Base-by-base conservation (phyloP, 2,113 vertebrate species). In the Piliocolobus tephrosceles region DNA sequence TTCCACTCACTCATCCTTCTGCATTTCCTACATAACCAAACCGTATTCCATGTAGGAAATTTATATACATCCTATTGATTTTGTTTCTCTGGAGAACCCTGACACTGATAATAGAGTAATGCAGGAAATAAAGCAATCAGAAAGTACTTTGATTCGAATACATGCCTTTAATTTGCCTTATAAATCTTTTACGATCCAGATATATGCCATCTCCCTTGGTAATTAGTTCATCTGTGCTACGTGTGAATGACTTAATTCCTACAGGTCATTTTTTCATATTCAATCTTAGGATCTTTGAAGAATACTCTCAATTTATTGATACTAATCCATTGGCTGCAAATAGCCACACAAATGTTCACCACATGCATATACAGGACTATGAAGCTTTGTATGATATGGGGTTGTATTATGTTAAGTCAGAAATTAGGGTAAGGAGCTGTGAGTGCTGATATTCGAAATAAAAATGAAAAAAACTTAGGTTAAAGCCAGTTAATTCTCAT, bases 221-320 rank as follows among this genome's bases (percentile, higher is more conserved):
- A 58, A 35, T 64, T 75, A 58, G 52, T 64, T 92, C 73, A n/a
- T 16, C 32, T 81, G 22, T 4, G 64, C 8, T 78, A 47, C 50
- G 18, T 66, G 17, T n/a, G 40, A 18, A 50, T 89, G 45, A 86
- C 47, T 93, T 86, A 45, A 82, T 94, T 90, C 61, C 57, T 79
- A 58, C 14, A 81, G 40, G 61, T 81, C n/a, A 57, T 64, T 61
- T 95, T 66, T 91, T 50, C 78, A 45, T 95, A n/a, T 81, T 95
- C 76, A 81, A 64, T 72, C 47, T 70, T 50, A 97, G 57, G 16
- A 8, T 25, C 68, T 95, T 89, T 78, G 43, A 85, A 85, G 45
- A 93, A 50, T 58, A 76, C 72, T 78, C 10, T 17, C 38, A n/a
- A 27, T n/a, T 81, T 88, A 81, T 76, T 78, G 50, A 64, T 38